phyloP scores from a whole-genome alignment of 2,888 invertebrate genomes.

The Pegoplata infirma region DNA sequence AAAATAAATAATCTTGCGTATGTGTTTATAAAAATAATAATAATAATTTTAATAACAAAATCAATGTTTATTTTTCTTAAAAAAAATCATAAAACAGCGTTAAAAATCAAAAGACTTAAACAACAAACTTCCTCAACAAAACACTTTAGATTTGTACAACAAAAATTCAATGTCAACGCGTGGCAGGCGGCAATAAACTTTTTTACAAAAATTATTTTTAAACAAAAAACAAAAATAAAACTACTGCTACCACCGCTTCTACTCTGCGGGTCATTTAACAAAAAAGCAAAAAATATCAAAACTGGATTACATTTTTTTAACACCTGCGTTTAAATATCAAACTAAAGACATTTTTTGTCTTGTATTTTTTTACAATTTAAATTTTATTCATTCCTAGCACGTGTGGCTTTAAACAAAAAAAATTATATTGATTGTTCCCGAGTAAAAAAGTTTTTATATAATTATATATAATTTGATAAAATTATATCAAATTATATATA shows the following conservation, averaged over 20 bases:
- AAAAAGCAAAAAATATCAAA: background rate
- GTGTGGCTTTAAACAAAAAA: background rate
- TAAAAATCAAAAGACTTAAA: constrained; percentile 8
- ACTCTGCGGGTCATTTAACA: background rate
- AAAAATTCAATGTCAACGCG: constrained; percentile 16
- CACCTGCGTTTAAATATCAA: constrained; percentile 14
- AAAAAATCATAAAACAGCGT: background rate
- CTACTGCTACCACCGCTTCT: background rate
- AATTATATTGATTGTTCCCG: too few species aligned
- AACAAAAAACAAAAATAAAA: background rate
- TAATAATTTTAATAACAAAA: too few species aligned
- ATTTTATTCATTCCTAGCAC: too few species aligned
- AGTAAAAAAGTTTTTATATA: too few species aligned
- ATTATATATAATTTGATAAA: too few species aligned
- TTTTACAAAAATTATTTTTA: background rate
- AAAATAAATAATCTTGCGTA: too few species aligned
- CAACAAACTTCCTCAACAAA: constrained; percentile 11
- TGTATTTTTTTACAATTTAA: background rate
- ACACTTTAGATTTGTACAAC: background rate
- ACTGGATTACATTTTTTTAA: constrained; percentile 19
- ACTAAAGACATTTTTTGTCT: background rate
- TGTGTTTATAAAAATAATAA: background rate
- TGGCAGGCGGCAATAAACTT: constrained; percentile 16
- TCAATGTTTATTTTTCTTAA: background rate
- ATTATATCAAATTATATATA: too few species aligned